A percentile compares a stretch with the other conserved stretches of the same genome.
Conservation (phyloP, 1,140 invertebrate species). For the Drosophila aff. region DNA sequence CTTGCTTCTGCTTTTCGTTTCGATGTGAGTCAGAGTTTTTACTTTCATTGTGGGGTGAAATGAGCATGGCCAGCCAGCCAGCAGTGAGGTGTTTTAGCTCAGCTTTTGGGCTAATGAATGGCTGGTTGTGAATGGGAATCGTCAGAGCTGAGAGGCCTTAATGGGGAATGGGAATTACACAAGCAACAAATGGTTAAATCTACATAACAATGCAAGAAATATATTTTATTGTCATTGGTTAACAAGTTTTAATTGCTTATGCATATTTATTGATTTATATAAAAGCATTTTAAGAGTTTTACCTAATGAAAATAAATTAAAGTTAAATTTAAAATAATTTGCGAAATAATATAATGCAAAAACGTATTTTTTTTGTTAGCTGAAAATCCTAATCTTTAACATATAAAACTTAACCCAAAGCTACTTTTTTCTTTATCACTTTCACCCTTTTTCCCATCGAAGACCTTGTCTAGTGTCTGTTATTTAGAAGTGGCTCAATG, state of each 20-base stretch:
- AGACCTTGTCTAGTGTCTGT: background rate
- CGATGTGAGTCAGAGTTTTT: constrained; percentile 37
- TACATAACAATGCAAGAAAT: background rate
- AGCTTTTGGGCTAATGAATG: constrained; percentile 23
- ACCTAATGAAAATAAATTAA: background rate
- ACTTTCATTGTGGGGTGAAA: constrained; percentile 33
- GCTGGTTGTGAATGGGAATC: constrained; percentile 8
- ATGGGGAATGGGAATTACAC: background rate
- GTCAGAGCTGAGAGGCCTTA: background rate
- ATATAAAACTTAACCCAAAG: background rate
- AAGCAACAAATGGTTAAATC: background rate
- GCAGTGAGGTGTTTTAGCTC: constrained; percentile 1
- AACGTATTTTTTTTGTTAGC: background rate
- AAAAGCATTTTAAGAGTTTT: background rate
- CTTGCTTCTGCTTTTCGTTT: constrained; percentile 10
- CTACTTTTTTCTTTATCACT: background rate
- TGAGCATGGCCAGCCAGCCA: background rate
- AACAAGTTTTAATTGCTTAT: background rate
- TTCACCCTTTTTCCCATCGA: background rate
- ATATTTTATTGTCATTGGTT: background rate
- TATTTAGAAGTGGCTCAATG: background rate
- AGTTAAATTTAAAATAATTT: background rate
- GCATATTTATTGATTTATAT: background rate
- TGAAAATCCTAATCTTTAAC: background rate
- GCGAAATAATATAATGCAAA: background rate